These are phyloP conservation scores for Oreonectes daqikongensis DNA, from an alignment of 2,797 vertebrate genomes.

Conservation along the genomic window DNA sequence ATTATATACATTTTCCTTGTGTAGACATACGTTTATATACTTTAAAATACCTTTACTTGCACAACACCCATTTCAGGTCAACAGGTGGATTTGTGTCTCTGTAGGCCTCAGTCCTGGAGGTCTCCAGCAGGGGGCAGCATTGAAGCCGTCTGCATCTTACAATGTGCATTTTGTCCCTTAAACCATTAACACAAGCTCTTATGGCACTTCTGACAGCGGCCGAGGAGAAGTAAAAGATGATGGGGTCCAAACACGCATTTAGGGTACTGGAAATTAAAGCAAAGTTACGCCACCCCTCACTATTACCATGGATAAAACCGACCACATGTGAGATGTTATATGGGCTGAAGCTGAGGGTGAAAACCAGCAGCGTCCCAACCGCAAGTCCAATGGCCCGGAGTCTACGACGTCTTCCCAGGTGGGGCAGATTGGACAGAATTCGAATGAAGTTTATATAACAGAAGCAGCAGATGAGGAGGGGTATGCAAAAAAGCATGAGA, in stretches of 20 bases:
- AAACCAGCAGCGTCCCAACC: conserved; percentile 78
- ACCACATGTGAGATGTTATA: conserved; percentile 86
- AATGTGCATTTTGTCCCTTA: conserved; percentile 64
- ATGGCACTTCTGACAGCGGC: conserved; percentile 77
- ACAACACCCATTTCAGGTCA: background rate
- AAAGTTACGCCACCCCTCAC: conserved; percentile 74
- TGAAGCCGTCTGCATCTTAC: conserved; percentile 54
- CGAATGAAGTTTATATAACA: conserved; percentile 84
- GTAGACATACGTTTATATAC: background rate
- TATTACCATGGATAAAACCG: conserved; percentile 72
- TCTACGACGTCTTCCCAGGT: conserved; percentile 71
- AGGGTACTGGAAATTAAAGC: conserved; percentile 82
- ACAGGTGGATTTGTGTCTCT: conserved; percentile 38
- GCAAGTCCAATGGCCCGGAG: conserved; percentile 81
- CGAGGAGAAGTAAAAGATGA: conserved; percentile 89
- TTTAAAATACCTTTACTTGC: no score
- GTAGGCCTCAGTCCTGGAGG: conserved; percentile 40
- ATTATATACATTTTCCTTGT: background rate
- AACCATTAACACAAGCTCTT: conserved; percentile 63
- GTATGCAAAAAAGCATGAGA: conserved; percentile 81
- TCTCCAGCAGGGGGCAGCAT: conserved; percentile 6
- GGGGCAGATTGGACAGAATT: conserved; percentile 75
- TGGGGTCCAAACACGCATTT: conserved; percentile 86
- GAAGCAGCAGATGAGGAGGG: conserved; percentile 82
- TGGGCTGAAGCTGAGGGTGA: conserved; percentile 84